Evolutionary conservation across 2,797 vertebrate genomes (phyloP).

Genomic region (Coccyzus lansbergi): DNA sequence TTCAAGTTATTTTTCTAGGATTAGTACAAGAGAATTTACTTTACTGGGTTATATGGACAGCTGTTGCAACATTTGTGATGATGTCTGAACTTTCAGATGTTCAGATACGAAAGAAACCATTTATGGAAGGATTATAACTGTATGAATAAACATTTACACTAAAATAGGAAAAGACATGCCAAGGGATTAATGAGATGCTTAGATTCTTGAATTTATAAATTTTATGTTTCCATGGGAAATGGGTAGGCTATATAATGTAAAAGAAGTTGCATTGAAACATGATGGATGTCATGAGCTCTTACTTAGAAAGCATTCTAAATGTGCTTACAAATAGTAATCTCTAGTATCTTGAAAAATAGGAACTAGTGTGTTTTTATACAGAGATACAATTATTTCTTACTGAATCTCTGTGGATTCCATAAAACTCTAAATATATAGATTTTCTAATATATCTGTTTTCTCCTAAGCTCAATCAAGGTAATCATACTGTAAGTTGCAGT

Average conservation of each 20-base stretch:
- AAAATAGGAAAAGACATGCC: neutral
- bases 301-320: neutral
- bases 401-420: neutral
- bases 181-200: neutral
- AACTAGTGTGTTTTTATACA: neutral
- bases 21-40: neutral
- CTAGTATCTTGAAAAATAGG: neutral
- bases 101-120: neutral
- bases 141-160: neutral
- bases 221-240: neutral
- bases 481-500: neutral
- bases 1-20: neutral
- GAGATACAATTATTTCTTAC: neutral
- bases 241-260: neutral
- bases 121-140: neutral
- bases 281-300: neutral
- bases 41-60: constrained; percentile 15
- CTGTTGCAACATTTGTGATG: constrained; percentile 37
- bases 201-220: neutral
- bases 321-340: neutral
- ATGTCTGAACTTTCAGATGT: neutral
- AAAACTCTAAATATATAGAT: neutral
- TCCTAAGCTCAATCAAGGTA: neutral
- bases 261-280: neutral
- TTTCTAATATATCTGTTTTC: neutral